Evolutionary conservation across 2,888 invertebrate species (phyloP).

Genomic region (Troglohyphantes excavatus): DNA sequence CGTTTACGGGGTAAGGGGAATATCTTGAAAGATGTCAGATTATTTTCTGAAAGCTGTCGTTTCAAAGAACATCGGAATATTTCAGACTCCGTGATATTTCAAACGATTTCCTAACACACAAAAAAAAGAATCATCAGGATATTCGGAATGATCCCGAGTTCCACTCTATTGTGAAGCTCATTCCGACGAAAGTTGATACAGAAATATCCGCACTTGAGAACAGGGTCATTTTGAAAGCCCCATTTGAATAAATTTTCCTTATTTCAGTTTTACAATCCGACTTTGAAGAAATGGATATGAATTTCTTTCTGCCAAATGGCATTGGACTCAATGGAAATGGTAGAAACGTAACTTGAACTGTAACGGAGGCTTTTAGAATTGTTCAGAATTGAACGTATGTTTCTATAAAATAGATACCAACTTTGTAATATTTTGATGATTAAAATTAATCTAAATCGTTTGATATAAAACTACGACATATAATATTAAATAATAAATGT

Average conservation of each 20-base stretch:
- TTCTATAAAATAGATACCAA: background rate
- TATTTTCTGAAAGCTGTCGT: background rate
- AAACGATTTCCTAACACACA: background rate
- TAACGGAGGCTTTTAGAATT: background rate
- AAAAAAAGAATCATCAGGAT: background rate
- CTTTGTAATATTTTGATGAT: background rate
- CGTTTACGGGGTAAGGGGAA: too few relatives aligned
- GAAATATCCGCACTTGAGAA: background rate
- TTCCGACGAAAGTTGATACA: background rate
- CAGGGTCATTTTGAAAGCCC: background rate
- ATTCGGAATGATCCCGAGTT: background rate
- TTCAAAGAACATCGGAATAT: constrained; percentile 1
- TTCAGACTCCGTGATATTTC: background rate
- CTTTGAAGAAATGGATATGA: background rate
- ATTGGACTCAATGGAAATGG: background rate
- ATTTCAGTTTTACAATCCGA: background rate
- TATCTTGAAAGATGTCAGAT: background rate
- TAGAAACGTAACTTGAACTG: background rate
- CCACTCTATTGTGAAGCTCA: background rate
- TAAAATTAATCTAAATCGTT: too few relatives aligned
- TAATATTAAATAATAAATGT: too few relatives aligned
- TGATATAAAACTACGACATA: too few relatives aligned
- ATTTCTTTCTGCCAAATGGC: background rate
- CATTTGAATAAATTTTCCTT: background rate
- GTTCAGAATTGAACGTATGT: background rate